Base-by-base conservation (phyloP, 2,113 vertebrate species). In the Carettochelys insculpta region DNA sequence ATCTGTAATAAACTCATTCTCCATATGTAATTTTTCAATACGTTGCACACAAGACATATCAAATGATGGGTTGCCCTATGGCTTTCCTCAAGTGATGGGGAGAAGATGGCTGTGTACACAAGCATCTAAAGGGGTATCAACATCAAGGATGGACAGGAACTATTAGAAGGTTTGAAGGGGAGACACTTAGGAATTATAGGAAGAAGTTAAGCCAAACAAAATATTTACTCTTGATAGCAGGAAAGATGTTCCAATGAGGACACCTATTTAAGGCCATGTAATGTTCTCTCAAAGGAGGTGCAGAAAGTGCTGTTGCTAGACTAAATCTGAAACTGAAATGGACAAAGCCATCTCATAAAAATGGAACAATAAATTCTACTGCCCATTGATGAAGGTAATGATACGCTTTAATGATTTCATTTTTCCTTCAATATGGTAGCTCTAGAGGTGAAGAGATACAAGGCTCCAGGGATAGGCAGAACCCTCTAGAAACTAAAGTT, bases 401-500 rank as follows among this genome's bases (percentile, higher is more conserved):
- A 2, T 8, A 4, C 11, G 11, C 16, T 80, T 52, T 85, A 82
- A 71, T 88, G 22, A 71, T 22, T 1, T n/a, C n/a, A n/a, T n/a
- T 0, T 41, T 91, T 90, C 80, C 5, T 1, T 56, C 45, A 1
- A 1, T 76, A 25, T 0, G 0, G 3, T 73, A n/a, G 85, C 41
- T 31, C 5, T 80, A 29, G 13, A n/a, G 83, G 68, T 9, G 41
- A 20, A 77, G 5, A 90, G 9, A 52, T 76, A 48, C 31, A 76
- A 53, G 77, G 14, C 11, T 85, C 14, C 78, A 34, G 20, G 20
- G 29, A 51, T 65, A 5, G 8, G 14, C 81, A 22, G 43, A 68
- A 82, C 77, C 47, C 34, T 50, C 24, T 61, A 52, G 41, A 38
- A 58, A 58, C 54, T 58, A 27, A 58, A 58, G 54, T 58, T 58